Conservation (phyloP, 2,888 invertebrate species). For the Stegana nigrithorax region DNA sequence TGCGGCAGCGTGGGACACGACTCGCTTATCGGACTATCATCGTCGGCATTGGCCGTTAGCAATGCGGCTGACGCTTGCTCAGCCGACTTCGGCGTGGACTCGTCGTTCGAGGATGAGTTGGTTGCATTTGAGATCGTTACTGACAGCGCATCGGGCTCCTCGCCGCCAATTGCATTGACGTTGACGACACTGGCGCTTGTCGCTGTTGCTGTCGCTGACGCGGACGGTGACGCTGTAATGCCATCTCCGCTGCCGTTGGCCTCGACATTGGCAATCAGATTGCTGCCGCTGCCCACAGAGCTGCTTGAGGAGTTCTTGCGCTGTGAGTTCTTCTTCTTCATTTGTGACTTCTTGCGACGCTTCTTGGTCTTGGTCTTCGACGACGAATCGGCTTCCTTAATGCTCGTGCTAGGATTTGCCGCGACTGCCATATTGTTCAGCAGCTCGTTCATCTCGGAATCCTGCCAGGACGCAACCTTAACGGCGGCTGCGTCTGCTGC, state of each 20-base stretch:
- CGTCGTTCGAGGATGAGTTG: constrained; percentile 59
- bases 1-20: constrained; percentile 48
- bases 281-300: constrained; percentile 57
- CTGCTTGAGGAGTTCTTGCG: constrained; percentile 74
- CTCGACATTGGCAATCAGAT: constrained; percentile 34
- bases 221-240: neutral
- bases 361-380: constrained; percentile 78
- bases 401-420: constrained; percentile 49
- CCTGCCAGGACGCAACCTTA: no score
- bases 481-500: constrained; percentile 12
- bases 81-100: constrained; percentile 61
- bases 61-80: constrained; percentile 53
- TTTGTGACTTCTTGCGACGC: constrained; percentile 81
- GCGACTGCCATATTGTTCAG: neutral
- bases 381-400: constrained; percentile 70
- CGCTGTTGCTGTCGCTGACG: no score
- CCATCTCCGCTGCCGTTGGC: constrained; percentile 18
- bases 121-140: constrained; percentile 56
- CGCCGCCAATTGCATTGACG: constrained; percentile 34
- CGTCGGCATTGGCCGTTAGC: constrained; percentile 49
- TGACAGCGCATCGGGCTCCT: constrained; percentile 54
- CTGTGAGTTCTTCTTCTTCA: constrained; percentile 83
- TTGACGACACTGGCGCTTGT: no score
- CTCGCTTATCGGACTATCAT: constrained; percentile 51
- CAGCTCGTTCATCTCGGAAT: constrained; percentile 17